Evolutionary conservation across 35 echinoderm and acorn worm species (phyloP), one percentile per base, ranked within the genome.

Genomic region (Strongylocentrotus purpuratus): DNA sequence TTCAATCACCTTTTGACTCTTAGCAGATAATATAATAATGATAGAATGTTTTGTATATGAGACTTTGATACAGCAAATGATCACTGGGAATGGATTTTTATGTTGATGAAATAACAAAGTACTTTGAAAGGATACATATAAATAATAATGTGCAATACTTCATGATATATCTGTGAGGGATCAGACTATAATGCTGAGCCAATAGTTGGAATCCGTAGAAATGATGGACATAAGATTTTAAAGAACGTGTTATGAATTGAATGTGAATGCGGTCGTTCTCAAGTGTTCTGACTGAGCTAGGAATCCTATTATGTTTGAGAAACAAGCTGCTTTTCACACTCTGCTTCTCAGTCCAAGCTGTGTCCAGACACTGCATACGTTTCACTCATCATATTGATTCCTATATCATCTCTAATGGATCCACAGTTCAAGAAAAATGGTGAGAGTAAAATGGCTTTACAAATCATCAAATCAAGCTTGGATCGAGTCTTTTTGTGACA

Each of bases 361-460:
- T 28, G 65, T 78, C 65, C 65, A 78, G 65, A 78, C 65, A n/a
- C 65, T 78, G 25, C 22, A n/a, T 28, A 78, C 20, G 65, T n/a
- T 78, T 78, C 65, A 78, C 65, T 78, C 65, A n/a, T 7, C 20
- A 78, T 78, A 78, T 78, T 78, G 65, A 78, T 78, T 78, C 65
- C 20, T 78, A 78, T n/a, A 78, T 78, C 65, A 78, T 78, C 65
- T 78, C 65, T 78, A 78, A 78, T 78, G 65, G 65, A 78, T n/a
- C 65, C 28, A 78, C 65, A 78, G 65, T 78, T 78, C 11, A 78
- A n/a, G 7, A 28, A 78, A 78, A 28, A 78, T 78, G 22, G 25
- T 78, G 65, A 78, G 7, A 28, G 28, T 78, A 78, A 78, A 28
- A 78, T 78, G 20, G 65, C 65, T 78, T 78, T 78, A 28, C 18